A percentile compares a stretch with the other conserved stretches of the same genome.
Evolutionary conservation across 1,140 invertebrate genomes (phyloP).

Genomic region (Brachionus plicatilis): DNA sequence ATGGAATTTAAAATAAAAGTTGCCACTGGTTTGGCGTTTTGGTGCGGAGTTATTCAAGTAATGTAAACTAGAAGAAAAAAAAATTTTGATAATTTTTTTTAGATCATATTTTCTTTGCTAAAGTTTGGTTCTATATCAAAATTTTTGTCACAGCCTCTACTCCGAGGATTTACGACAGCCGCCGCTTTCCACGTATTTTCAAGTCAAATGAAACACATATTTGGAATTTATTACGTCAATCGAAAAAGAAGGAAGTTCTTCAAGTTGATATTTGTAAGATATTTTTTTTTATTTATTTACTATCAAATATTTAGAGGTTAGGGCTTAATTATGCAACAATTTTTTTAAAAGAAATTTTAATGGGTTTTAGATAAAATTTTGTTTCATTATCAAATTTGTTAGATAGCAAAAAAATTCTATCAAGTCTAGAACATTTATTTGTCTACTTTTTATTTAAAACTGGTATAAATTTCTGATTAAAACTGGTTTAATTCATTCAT

Average conservation of each 20-base stretch:
- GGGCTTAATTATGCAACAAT: no score
- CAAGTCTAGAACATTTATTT: no score
- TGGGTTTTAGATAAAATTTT: no score
- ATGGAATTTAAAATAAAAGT: slow-evolving; percentile 24
- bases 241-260: slow-evolving; percentile 5
- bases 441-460: no score
- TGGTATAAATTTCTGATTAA: no score
- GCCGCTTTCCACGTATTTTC: slow-evolving; percentile 58
- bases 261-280: slow-evolving; percentile 1
- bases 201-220: slow-evolving; percentile 56
- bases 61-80: background rate
- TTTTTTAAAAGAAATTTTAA: no score
- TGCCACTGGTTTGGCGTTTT: slow-evolving; percentile 10
- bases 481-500: no score
- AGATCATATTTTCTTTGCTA: background rate
- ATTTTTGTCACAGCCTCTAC: slow-evolving; percentile 57
- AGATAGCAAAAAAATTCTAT: no score
- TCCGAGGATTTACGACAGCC: slow-evolving; percentile 58
- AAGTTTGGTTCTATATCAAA: slow-evolving; percentile 56
- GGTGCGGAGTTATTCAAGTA: slow-evolving; percentile 46
- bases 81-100: background rate
- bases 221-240: slow-evolving; percentile 46
- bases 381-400: no score
- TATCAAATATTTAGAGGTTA: no score
- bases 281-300: background rate